Evolutionary conservation across 2,888 invertebrate genomes (phyloP).

Genomic region (Drosophila tripunctata): DNA sequence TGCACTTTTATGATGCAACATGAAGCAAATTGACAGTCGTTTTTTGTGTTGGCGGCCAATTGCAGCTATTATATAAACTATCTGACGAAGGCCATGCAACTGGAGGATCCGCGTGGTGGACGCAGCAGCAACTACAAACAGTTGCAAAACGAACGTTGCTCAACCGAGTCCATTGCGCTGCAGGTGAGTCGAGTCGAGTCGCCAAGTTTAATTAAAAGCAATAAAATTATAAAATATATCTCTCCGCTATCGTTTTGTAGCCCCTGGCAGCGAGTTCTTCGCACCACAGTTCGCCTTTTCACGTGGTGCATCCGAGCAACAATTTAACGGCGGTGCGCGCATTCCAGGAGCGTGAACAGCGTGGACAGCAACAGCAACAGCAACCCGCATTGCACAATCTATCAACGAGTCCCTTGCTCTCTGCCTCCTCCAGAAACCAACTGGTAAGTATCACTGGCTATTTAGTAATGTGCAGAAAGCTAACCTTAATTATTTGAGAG

Average conservation of each 20-base stretch:
- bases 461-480: too few relatives aligned
- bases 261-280: slow-evolving; percentile 62
- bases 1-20: slow-evolving; percentile 50
- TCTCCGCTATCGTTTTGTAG: slow-evolving; percentile 45
- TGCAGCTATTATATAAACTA: slow-evolving; percentile 91
- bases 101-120: slow-evolving; percentile 90
- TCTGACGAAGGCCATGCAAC: slow-evolving; percentile 89
- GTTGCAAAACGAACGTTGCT: slow-evolving; percentile 85
- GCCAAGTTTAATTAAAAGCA: not conserved
- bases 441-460: slow-evolving; percentile 55
- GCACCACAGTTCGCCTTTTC: slow-evolving; percentile 88
- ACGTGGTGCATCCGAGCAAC: slow-evolving; percentile 89
- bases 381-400: slow-evolving; percentile 80
- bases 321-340: slow-evolving; percentile 87
- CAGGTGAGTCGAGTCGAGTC: slow-evolving; percentile 85
- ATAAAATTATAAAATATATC: slow-evolving; percentile 6
- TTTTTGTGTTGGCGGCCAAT: slow-evolving; percentile 31
- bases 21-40: slow-evolving; percentile 21
- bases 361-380: slow-evolving; percentile 63
- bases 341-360: slow-evolving; percentile 84
- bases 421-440: slow-evolving; percentile 77
- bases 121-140: slow-evolving; percentile 86
- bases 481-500: too few relatives aligned
- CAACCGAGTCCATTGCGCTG: slow-evolving; percentile 87
- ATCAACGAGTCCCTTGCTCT: slow-evolving; percentile 83